Evolutionary conservation across 2,888 invertebrate species (phyloP).

Genomic region (Rotaria sp.): DNA sequence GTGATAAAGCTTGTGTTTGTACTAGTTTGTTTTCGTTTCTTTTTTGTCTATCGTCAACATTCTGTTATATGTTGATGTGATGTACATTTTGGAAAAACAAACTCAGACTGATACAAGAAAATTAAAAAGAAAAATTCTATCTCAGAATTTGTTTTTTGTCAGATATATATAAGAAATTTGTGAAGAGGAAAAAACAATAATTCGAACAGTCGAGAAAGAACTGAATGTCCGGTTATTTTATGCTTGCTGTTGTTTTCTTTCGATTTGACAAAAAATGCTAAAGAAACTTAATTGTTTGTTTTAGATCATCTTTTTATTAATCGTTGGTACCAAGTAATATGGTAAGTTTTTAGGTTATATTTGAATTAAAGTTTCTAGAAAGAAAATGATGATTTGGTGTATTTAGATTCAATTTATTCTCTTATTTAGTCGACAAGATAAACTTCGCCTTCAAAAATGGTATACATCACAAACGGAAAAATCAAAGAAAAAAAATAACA

Average conservation of each 20-base stretch:
- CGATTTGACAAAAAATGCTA: not conserved
- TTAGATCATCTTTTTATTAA: not conserved
- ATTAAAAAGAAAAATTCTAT: not conserved
- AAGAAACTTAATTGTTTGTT: not conserved
- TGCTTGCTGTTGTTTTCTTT: not conserved
- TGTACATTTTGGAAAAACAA: not conserved
- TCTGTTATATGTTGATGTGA: not conserved
- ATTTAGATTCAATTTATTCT: slow-evolving; percentile 94
- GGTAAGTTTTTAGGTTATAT: not conserved
- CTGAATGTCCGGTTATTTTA: not conserved
- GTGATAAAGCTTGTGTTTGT: not conserved
- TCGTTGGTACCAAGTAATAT: not conserved
- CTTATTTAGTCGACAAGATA: slow-evolving; percentile 95
- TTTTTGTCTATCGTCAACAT: not conserved
- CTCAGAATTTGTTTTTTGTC: not conserved
- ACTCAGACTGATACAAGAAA: not conserved
- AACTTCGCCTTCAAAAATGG: slow-evolving; percentile 95
- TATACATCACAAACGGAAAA: slow-evolving; percentile 95
- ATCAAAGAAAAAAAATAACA: slow-evolving; percentile 88
- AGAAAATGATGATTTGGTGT: too few species aligned
- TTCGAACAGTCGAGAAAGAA: not conserved
- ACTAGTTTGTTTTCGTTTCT: not conserved
- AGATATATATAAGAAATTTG: not conserved
- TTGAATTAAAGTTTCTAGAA: too few species aligned
- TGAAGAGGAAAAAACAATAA: not conserved